Percentiles rank a stretch among this genome's conserved stretches.
phyloP scores from a whole-genome alignment of 2,797 vertebrate genomes.

The Epinephelus malabaricus region DNA sequence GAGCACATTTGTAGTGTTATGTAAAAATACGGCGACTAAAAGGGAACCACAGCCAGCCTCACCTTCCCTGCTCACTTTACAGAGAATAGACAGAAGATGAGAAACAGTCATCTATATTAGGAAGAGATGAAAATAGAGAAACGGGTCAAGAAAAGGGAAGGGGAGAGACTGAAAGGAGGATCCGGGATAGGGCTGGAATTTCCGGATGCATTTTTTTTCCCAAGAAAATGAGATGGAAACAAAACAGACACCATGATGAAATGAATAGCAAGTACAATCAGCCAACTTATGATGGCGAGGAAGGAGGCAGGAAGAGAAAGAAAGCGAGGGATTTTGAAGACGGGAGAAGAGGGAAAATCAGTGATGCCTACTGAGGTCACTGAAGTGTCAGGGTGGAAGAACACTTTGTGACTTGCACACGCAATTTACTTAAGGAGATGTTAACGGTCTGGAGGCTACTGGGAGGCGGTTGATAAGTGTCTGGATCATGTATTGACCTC shows the following conservation, averaged over 20 bases:
- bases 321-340: constrained; percentile 22
- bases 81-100: constrained; percentile 27
- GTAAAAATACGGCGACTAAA: constrained; percentile 71
- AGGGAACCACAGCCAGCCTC: constrained; percentile 28
- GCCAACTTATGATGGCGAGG: not conserved
- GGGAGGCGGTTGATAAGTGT: constrained; percentile 80
- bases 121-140: constrained; percentile 9
- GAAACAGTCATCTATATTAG: constrained; percentile 42
- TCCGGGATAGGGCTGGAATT: not conserved
- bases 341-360: constrained; percentile 54
- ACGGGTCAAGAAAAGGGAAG: not conserved
- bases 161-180: not conserved
- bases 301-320: constrained; percentile 9
- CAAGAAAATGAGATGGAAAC: constrained; percentile 34
- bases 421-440: constrained; percentile 82
- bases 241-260: constrained; percentile 57
- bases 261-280: constrained; percentile 51
- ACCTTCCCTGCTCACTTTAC: constrained; percentile 15
- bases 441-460: constrained; percentile 71
- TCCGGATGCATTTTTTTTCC: not conserved
- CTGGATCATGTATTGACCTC: constrained; percentile 78
- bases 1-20: constrained; percentile 74
- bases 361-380: constrained; percentile 71
- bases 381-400: constrained; percentile 64
- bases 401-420: constrained; percentile 71